Evolutionary conservation across 2,113 vertebrate species (phyloP).

Genomic region (Channa argus): DNA sequence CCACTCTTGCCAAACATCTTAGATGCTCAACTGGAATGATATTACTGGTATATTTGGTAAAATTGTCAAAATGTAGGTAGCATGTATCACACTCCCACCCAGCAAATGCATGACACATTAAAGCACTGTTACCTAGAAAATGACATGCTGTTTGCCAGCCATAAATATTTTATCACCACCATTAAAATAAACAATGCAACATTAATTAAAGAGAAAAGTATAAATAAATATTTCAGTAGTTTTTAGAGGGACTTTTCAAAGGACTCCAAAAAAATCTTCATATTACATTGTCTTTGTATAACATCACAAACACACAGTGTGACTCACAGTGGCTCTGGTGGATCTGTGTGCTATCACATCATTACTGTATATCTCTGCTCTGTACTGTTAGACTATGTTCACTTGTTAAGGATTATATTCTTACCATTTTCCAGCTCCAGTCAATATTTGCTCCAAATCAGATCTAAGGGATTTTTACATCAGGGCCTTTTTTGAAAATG

Average conservation of each 20-base stretch:
- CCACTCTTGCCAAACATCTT: conserved; percentile 39
- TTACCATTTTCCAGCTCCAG: conserved; percentile 12
- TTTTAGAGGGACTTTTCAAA: conserved; percentile 43
- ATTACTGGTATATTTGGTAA: neutral
- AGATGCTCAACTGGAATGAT: conserved; percentile 17
- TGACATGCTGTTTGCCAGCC: neutral
- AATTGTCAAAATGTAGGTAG: too few species aligned
- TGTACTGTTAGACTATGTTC: conserved; percentile 26
- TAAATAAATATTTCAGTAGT: conserved; percentile 59
- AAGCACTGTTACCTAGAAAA: too few species aligned
- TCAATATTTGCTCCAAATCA: conserved; percentile 46
- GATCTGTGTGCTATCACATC: conserved; percentile 56
- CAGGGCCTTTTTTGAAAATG: conserved; percentile 19
- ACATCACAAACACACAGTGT: conserved; percentile 22
- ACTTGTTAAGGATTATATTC: conserved; percentile 36
- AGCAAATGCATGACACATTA: neutral
- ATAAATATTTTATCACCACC: conserved; percentile 53
- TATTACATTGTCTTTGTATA: conserved; percentile 34
- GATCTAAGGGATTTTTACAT: conserved; percentile 36
- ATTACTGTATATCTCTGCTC: conserved; percentile 40
- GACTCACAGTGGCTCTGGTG: conserved; percentile 40
- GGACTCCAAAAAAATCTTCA: conserved; percentile 21
- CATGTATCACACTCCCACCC: neutral
- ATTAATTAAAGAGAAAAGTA: conserved; percentile 58
- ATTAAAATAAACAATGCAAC: conserved; percentile 51